These are phyloP conservation scores for Acanthurus tractus DNA, from an alignment of 2,797 vertebrate species.

Conservation along the genomic window DNA sequence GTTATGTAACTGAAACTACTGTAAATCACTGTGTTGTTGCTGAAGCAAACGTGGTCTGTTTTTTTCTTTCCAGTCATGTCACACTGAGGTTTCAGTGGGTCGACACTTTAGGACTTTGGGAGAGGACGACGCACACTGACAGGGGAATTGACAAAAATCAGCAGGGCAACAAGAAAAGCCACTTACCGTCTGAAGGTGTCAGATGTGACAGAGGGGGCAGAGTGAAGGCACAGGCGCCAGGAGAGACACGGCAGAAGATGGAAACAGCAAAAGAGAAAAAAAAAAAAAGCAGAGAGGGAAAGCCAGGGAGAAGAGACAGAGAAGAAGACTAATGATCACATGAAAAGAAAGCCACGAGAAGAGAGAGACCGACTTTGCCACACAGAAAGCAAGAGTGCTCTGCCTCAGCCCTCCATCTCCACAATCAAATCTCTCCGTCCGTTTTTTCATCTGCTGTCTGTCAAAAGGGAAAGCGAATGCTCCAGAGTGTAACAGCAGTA, in stretches of 20 bases:
- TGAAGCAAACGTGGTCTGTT: conserved; percentile 1
- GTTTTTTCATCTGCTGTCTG: conserved; percentile 5
- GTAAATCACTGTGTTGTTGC: not conserved
- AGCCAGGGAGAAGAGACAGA: conserved; percentile 64
- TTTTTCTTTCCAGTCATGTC: conserved; percentile 23
- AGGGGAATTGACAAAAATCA: conserved; percentile 49
- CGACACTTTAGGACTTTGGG: conserved; percentile 22
- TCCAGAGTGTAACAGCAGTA: not conserved
- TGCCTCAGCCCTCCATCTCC: conserved; percentile 33
- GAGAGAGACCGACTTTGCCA: conserved; percentile 31
- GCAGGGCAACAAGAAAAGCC: conserved; percentile 81
- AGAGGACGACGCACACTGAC: conserved; percentile 41
- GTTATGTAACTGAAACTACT: not conserved
- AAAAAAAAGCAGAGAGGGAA: conserved; percentile 35
- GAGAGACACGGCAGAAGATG: conserved; percentile 82
- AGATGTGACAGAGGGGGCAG: conserved; percentile 76
- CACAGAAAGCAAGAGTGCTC: conserved; percentile 55
- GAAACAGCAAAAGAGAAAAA: conserved; percentile 65
- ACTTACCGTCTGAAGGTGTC: conserved; percentile 87
- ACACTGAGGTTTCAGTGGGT: conserved; percentile 17
- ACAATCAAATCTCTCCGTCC: conserved; percentile 2
- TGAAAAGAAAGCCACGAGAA: conserved; percentile 59
- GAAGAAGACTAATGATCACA: conserved; percentile 68
- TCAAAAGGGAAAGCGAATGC: conserved; percentile 17
- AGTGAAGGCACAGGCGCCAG: conserved; percentile 82